Base-by-base conservation (phyloP, 2,888 invertebrate species). In the Agrochola circellaris region DNA sequence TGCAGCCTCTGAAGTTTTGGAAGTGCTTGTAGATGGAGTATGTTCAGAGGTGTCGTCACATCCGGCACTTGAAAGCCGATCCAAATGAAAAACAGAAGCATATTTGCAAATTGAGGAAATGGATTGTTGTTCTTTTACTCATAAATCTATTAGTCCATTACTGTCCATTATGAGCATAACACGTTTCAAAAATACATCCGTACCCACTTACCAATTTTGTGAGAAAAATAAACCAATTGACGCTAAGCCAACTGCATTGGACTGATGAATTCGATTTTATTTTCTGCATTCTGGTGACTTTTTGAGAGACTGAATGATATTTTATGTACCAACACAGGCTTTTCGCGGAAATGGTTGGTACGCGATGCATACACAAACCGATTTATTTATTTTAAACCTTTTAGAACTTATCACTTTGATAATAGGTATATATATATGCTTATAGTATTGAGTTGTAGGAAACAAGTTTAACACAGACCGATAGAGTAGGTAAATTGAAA, bases 311-410 rank as follows among this genome's bases (percentile, higher is more conserved):
- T 62, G 73, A 51, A 74, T 56, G 8, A 38, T 68, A 51, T 60
- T 81, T 81, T 69, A 30, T 56, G 8, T 48, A 80, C 17, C 7
- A 75, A 48, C 15, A 51, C 9, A 48, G 62, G 42, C 23, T 66
- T 61, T 48, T 1, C n/a, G 13, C 54, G 6, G 20, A 71, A 60
- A 45, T 13, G 20, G 15, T 81, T 34, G 26, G 13, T 38, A 71
- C 13, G 38, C 30, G 4, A 30, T 38, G n/a, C 38, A n/a, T 66
- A 17, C 13, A 34, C 23, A 34, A 48, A 48, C 9, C 34, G 0
- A 60, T 79, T 71, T 60, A n/a, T 71, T 71, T 66, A 58, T 61
- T 79, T 71, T 4, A 61, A 70, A 58, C 23, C 15, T 26, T 68
- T 62, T 38, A 56, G n/a, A 45, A 54, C 13, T 17, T 77, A 61